phyloP scores from a whole-genome alignment of 2,888 invertebrate genomes.

The Buathra laborator region DNA sequence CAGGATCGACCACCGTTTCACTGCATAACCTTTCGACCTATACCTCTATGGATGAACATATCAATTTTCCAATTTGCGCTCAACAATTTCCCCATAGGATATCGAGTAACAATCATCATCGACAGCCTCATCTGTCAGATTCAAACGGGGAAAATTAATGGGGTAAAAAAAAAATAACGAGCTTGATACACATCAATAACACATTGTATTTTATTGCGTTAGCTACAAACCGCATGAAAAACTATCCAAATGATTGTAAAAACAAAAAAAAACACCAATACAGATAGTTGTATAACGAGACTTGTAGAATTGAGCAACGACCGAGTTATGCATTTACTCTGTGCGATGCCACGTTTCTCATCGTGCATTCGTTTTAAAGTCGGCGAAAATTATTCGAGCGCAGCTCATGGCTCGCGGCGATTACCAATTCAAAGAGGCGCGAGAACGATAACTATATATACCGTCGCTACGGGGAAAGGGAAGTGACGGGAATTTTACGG shows the following conservation, averaged over 20 bases:
- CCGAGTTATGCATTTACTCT: background rate
- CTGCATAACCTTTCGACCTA: slow-evolving; percentile 34
- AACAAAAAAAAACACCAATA: background rate
- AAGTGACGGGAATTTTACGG: slow-evolving; percentile 41
- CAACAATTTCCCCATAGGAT: slow-evolving; percentile 14
- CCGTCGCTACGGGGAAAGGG: background rate
- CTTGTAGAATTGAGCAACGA: background rate
- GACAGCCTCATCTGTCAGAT: background rate
- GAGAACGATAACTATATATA: slow-evolving; percentile 19
- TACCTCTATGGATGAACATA: slow-evolving; percentile 24
- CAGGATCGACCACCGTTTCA: background rate
- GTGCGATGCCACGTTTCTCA: background rate
- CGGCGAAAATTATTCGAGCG: slow-evolving; percentile 63
- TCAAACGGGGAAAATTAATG: slow-evolving; percentile 32
- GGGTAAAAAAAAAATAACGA: background rate
- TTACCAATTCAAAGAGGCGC: slow-evolving; percentile 72
- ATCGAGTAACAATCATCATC: slow-evolving; percentile 53
- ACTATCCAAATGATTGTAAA: background rate
- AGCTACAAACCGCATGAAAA: background rate
- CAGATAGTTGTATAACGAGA: background rate
- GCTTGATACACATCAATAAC: background rate
- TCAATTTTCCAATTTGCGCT: slow-evolving; percentile 48
- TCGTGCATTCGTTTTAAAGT: slow-evolving; percentile 46
- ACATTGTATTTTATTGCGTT: background rate
- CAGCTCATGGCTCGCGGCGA: slow-evolving; percentile 52